phyloP scores from a whole-genome alignment of 2,888 invertebrate genomes.

The Nomada hirtipes region DNA sequence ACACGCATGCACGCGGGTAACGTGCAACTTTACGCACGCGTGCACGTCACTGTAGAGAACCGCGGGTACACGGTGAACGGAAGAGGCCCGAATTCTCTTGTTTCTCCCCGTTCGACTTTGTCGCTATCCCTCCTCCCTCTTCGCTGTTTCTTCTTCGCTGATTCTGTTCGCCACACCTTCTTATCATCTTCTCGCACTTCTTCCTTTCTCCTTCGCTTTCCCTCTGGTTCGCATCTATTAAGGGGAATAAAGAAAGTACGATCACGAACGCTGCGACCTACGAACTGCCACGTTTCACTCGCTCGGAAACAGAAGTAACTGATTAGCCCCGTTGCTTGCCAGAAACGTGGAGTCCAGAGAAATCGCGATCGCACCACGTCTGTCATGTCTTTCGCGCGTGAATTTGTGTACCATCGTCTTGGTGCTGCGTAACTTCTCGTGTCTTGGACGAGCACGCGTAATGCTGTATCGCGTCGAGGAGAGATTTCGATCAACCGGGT shows the following conservation, averaged over 20 bases:
- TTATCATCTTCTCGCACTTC: slow-evolving; percentile 4
- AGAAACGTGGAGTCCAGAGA: too few relatives aligned
- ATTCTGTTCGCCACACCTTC: slow-evolving; percentile 3
- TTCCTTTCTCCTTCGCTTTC: slow-evolving; percentile 20
- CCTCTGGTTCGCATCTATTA: slow-evolving; percentile 49
- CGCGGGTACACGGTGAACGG: slow-evolving; percentile 74
- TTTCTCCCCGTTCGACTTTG: slow-evolving; percentile 64
- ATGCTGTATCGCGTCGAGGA: too few relatives aligned
- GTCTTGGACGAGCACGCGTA: too few relatives aligned
- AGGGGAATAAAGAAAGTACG: slow-evolving; percentile 64
- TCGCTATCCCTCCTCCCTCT: slow-evolving; percentile 37
- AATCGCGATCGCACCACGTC: too few relatives aligned
- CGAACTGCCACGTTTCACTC: slow-evolving; percentile 9
- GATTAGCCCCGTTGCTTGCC: slow-evolving; percentile 47
- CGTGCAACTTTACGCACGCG: slow-evolving; percentile 65
- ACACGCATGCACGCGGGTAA: slow-evolving; percentile 45
- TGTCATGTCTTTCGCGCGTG: too few relatives aligned
- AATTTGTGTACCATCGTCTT: too few relatives aligned
- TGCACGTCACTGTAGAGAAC: slow-evolving; percentile 74
- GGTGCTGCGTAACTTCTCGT: too few relatives aligned
- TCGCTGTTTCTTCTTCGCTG: slow-evolving; percentile 3
- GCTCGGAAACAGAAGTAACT: slow-evolving; percentile 36
- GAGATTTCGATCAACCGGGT: slow-evolving; percentile 22
- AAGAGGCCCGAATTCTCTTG: slow-evolving; percentile 70
- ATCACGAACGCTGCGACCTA: slow-evolving; percentile 66